Base-by-base conservation (phyloP, 2,113 vertebrate genomes). In the Pterocles gutturalis region DNA sequence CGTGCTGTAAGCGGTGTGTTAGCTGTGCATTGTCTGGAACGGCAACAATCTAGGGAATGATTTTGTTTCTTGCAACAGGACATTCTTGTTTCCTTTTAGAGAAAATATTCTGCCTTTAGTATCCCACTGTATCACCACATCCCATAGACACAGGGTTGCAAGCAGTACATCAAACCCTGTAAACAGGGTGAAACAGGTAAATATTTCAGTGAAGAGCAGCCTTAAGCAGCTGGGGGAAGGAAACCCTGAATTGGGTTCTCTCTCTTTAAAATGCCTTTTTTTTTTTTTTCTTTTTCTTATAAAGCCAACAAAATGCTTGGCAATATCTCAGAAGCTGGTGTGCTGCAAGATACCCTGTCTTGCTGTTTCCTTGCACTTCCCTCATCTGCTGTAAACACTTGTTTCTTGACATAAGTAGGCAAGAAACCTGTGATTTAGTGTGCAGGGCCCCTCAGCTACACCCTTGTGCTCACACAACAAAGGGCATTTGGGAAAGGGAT, bases 11-110 rank as follows among this genome's bases (percentile, higher is more conserved):
- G 93, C 28, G 10, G 51, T 75, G 51, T 83, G 76, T 87, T 83
- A 83, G 83, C 75, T 82, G 54, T 81, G 90, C 93, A 95, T 97
- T 97, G 97, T 97, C 94, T 97, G 89, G 48, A 92, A 48, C 2
- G 1, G 62, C 69, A 81, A 89, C 80, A 82, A 84, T 79, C 85
- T 41, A 16, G 43, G 61, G 72, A 93, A 97, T 73, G n/a, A 78
- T 91, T 76, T 91, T 87, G 81, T 58, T 91, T 91, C 71, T 78
- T 83, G 49, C 49, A 79, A 17, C 22, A 91, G 69, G 54, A 91
- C 88, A 55, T 55, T 91, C 64, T 97, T 94, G 29, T 45, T 88
- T 55, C 65, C 38, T 83, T 38, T 45, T 10, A 62, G 31, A 84
- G 45, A 75, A 89, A 41, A 65, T 29, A 57, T 41, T 65, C 88